These are phyloP conservation scores for Muraenolepis orangiensis DNA, from an alignment of 2,797 vertebrate species.

Conservation along the genomic window DNA sequence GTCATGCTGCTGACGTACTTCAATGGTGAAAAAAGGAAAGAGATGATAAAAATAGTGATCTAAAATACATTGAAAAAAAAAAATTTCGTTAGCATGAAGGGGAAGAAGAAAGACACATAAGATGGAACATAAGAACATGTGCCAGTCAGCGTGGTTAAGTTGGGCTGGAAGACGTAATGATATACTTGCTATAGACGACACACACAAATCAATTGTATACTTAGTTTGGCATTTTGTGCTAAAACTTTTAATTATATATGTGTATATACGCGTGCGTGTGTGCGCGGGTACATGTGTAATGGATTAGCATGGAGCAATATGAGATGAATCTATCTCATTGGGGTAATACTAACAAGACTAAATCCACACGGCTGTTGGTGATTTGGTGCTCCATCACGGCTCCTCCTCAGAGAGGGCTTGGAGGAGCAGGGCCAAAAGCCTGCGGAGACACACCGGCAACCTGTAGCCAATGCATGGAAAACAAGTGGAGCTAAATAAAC, in stretches of 20 bases:
- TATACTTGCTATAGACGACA: background rate
- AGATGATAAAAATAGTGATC: too few species aligned
- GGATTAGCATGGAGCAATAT: conserved; percentile 45
- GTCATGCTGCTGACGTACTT: conserved; percentile 65
- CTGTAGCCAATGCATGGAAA: conserved; percentile 32
- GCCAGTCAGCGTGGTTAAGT: too few species aligned
- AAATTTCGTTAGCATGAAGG: background rate
- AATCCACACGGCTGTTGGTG: conserved; percentile 62
- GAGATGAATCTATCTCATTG: conserved; percentile 63
- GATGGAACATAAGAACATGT: too few species aligned
- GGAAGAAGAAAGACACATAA: background rate
- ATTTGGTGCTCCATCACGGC: conserved; percentile 35
- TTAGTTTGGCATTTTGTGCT: too few species aligned
- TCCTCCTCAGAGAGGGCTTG: conserved; percentile 12
- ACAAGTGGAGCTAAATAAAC: conserved; percentile 13
- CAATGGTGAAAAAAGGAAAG: conserved; percentile 45
- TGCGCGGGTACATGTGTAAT: too few species aligned
- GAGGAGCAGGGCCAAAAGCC: conserved; percentile 11
- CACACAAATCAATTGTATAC: conserved; percentile 1
- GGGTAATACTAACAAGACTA: conserved; percentile 54
- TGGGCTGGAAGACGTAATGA: background rate
- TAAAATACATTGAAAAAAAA: conserved; percentile 19
- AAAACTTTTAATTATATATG: background rate
- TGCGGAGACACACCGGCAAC: conserved; percentile 6
- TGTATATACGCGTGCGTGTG: too few species aligned